These are phyloP conservation scores for Diplazon laetatorius DNA, from an alignment of 2,888 invertebrate species.

Conservation along the genomic window DNA sequence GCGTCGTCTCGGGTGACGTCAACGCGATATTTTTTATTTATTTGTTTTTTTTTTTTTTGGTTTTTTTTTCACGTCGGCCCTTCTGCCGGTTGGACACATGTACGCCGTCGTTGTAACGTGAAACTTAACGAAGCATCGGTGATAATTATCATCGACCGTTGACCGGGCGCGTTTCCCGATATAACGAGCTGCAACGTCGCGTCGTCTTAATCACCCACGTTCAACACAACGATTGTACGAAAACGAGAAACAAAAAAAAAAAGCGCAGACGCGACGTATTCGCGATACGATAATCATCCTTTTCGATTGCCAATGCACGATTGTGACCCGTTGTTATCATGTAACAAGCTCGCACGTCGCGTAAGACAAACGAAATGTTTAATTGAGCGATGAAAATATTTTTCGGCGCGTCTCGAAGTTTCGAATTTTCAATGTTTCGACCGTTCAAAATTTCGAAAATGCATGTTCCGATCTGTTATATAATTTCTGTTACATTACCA, in stretches of 20 bases:
- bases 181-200: slow-evolving; percentile 30
- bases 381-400: not conserved
- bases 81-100: slow-evolving; percentile 27
- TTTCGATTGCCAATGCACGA: not conserved
- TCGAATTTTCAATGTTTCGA: too few relatives aligned
- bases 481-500: too few relatives aligned
- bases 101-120: slow-evolving; percentile 36
- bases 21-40: not conserved
- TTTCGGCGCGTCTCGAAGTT: too few relatives aligned
- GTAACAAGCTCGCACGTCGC: too few relatives aligned
- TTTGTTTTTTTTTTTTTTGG: too few relatives aligned
- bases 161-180: not conserved
- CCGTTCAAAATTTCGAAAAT: too few relatives aligned
- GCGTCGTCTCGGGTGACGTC: slow-evolving; percentile 17
- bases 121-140: slow-evolving; percentile 53
- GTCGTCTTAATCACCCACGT: slow-evolving; percentile 6
- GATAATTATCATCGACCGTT: slow-evolving; percentile 27
- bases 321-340: not conserved
- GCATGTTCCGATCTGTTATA: too few relatives aligned
- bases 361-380: not conserved
- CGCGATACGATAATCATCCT: not conserved
- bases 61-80: slow-evolving; percentile 11
- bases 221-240: slow-evolving; percentile 14
- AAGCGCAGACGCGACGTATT: not conserved
- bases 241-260: too few relatives aligned